A percentile compares a stretch with the other conserved stretches of the same genome.
Evolutionary conservation across 2,888 invertebrate genomes (phyloP).

Genomic region (Schizotus pectinicornis): DNA sequence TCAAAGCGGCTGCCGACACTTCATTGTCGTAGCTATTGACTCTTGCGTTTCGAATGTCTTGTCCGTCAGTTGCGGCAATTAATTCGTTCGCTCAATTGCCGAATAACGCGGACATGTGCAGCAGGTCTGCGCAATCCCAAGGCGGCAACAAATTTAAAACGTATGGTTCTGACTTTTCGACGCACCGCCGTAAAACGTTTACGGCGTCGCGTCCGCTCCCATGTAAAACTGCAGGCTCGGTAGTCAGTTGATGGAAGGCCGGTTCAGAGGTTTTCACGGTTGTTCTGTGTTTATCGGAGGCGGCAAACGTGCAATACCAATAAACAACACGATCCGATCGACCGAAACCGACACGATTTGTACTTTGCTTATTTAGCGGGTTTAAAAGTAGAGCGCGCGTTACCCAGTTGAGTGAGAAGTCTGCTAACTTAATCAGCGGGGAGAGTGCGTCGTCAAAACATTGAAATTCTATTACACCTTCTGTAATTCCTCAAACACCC

Average conservation of each 20-base stretch:
- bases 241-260: slow-evolving; percentile 17
- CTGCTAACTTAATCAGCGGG: slow-evolving; percentile 7
- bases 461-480: no score
- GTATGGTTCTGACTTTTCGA: neutral
- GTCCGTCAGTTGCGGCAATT: no score
- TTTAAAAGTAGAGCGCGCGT: slow-evolving; percentile 16
- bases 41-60: no score
- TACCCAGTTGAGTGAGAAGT: slow-evolving; percentile 1
- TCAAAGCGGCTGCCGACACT: no score
- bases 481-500: no score
- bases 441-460: slow-evolving; percentile 2
- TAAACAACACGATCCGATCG: slow-evolving; percentile 19
- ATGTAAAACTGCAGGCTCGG: slow-evolving; percentile 25
- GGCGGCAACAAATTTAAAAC: no score
- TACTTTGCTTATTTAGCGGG: slow-evolving; percentile 19
- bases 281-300: neutral
- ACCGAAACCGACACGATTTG: slow-evolving; percentile 19
- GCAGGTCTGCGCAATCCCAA: no score
- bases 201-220: neutral
- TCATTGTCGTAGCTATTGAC: no score
- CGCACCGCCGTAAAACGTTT: no score
- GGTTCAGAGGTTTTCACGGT: slow-evolving; percentile 13
- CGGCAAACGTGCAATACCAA: slow-evolving; percentile 20
- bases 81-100: no score
- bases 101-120: no score